Base-by-base conservation (phyloP, 2,888 invertebrate genomes). In the Drosophila crucigera region DNA sequence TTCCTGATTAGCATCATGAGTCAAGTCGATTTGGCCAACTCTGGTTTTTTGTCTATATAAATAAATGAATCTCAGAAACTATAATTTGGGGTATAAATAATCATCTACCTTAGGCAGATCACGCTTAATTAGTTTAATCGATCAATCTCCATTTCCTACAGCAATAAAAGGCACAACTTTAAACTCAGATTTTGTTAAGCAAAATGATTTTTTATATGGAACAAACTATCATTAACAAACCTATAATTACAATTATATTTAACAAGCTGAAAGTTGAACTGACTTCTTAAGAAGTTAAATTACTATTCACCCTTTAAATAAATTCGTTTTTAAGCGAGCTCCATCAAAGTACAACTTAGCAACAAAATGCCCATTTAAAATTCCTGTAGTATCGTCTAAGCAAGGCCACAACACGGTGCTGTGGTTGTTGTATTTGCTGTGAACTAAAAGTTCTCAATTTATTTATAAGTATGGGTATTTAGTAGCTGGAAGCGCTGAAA, bases 401-500 rank as follows among this genome's bases (percentile, higher is more conserved):
- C 31, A 49, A 49, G 37, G 25, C 41, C 43, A 22, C 30, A 41
- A 41, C 9, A 11, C 1, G 37, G 22, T 31, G 1, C 25, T 35
- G 16, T 10, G 3, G 19, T 35, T 31, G 5, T 25, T 22, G 16
- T 6, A 19, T 11, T 35, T 41, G 30, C 25, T 47, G 49, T 37
- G 50, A 35, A 39, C 47, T 39, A 37, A 30, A 59, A 78, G n/a
- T 62, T 66, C 31, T 28, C 53, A 68, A 65, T 30, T 25, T 33
- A 49, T 54, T 14, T 69, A n/a, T 16, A 37, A 22, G 30, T 43
- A 35, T 39, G n/a, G 66, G 11, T 14, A 16, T 25, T 31, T 39
- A 39, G 16, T 6, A 10, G 35, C 59, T 53, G 55, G 0, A 16
- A 28, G 35, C 49, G 49, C 61, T 30, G 30, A 35, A 56, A 64